Conservation (phyloP, 30 jellyfish, hydroid and myxozoan species). For the Pelagia noctiluca region DNA sequence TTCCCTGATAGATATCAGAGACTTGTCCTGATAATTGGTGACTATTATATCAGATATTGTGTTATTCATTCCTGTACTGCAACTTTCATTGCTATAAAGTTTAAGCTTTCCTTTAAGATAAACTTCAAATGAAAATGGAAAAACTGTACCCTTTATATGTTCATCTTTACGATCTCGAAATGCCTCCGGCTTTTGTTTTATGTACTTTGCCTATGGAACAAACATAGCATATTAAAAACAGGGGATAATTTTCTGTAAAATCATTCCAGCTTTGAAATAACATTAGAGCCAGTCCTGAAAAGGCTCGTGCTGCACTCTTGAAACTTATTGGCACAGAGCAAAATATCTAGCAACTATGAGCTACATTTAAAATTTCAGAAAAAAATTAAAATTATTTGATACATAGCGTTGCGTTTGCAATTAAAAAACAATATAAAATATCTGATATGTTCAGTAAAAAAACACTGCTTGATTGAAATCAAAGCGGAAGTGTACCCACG, state of each 20-base stretch:
- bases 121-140: neutral
- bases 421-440: too few species aligned
- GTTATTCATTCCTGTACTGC: too few species aligned
- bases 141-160: neutral
- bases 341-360: neutral
- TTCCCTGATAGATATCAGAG: too few species aligned
- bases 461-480: too few species aligned
- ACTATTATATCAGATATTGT: too few species aligned
- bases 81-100: too few species aligned
- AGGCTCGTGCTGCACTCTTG: neutral
- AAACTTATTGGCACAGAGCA: neutral
- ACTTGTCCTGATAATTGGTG: too few species aligned
- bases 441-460: too few species aligned
- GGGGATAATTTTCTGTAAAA: neutral
- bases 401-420: too few species aligned
- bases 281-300: neutral
- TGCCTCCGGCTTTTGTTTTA: slow-evolving; percentile 58
- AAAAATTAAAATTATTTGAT: neutral
- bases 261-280: neutral
- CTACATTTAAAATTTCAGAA: neutral
- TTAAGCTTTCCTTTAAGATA: too few species aligned
- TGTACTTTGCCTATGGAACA: slow-evolving; percentile 67
- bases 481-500: too few species aligned
- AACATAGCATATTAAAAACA: neutral
- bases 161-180: slow-evolving; percentile 29